Percentiles rank a stretch among this genome's conserved stretches.
These are phyloP conservation scores for Bubo scandiacus DNA, from an alignment of 2,113 vertebrate genomes.

Conservation along the genomic window DNA sequence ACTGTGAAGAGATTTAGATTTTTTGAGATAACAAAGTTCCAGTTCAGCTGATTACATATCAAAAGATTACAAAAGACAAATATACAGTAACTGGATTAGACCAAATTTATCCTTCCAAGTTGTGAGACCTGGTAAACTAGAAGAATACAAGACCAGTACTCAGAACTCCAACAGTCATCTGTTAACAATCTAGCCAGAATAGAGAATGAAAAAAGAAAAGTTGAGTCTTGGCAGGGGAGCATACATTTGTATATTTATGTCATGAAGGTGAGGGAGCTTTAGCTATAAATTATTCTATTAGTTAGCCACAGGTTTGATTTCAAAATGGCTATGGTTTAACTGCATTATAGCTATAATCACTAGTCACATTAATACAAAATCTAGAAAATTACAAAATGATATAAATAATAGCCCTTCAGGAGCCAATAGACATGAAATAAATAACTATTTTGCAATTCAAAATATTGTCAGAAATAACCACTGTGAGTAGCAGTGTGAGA, in stretches of 20 bases:
- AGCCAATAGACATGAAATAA: not conserved
- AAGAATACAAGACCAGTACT: not conserved
- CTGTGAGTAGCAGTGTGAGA: not conserved
- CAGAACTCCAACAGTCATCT: not conserved
- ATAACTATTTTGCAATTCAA: not conserved
- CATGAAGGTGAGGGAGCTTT: not conserved
- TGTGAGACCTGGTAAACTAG: not conserved
- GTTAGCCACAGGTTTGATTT: not conserved
- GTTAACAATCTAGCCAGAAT: not conserved
- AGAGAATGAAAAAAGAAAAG: not conserved
- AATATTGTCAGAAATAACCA: not conserved
- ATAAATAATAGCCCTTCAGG: not conserved
- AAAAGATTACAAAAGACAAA: not conserved
- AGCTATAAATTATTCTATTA: not conserved
- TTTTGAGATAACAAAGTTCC: not conserved
- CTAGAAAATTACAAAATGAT: not conserved
- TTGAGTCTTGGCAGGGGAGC: rapidly evolving
- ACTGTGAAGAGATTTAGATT: not conserved
- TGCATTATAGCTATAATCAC: not conserved
- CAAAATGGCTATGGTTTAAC: not conserved
- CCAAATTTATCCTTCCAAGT: not conserved
- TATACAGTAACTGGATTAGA: not conserved
- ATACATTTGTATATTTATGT: not conserved
- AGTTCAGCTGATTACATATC: not conserved
- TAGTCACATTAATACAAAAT: not conserved